Base-by-base conservation (phyloP, 2,888 invertebrate genomes). In the Ectemnius cavifrons region DNA sequence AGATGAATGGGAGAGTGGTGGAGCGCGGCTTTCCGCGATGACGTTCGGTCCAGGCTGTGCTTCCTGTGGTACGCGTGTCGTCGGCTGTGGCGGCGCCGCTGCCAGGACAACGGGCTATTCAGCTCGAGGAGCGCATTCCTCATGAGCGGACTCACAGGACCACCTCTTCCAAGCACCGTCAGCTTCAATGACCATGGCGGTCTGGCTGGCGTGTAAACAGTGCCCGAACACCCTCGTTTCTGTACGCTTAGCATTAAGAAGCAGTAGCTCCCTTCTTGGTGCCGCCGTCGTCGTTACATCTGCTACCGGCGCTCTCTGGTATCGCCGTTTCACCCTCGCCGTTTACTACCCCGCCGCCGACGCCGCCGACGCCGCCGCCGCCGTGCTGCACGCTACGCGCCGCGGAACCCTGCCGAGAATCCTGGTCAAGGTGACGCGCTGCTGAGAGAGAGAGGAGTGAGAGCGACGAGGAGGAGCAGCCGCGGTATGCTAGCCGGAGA, bases 161-260 rank as follows among this genome's bases (percentile, higher is more conserved):
- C 52, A 52, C 3, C 11, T 20, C 63, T 37, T 37, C 8, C 46
- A 66, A 70, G 64, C 56, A 73, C 46, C 69, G 56, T 65, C 45
- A 71, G 76, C 68, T 73, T 72, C 75, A 82, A 77, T 81, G 80
- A 85, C 83, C 83, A 85, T 86, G 86, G 80, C 85, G 80, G 71
- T 75, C 63, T 63, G 73, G 58, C 66, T 79, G 63, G 74, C 71
- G 75, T 81, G 83, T 86, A 85, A 85, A 85, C 85, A 85, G 81
- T 81, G 79, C 61, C 37, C 37, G 37, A 8, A 5, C 16, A 52
- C 52, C 16, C 14, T 52, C 16, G 52, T 14, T 82, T 71, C 71
- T 64, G 73, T 77, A 77, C 71, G 77, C 73, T 61, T 8, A 11
- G 71, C 69, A 14, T 11, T 14, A n/a, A n/a, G 73, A 69, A 69